Conservation (phyloP, 2,797 vertebrate species). For the Allobates femoralis region DNA sequence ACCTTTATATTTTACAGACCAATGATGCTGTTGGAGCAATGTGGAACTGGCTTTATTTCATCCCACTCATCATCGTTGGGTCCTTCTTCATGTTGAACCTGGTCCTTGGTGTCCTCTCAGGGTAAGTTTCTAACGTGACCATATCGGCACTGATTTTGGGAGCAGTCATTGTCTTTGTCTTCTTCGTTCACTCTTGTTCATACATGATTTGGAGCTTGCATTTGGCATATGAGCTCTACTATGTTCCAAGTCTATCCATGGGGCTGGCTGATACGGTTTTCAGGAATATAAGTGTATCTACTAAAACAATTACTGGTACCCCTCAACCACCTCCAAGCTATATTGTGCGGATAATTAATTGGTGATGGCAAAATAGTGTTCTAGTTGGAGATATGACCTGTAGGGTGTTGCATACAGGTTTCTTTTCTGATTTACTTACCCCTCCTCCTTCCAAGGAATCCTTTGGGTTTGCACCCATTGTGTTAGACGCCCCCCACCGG, state of each 20-base stretch:
- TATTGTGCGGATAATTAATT: no score
- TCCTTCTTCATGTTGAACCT: conserved; percentile 99
- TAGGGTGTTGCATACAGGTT: background rate
- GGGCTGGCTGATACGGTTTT: no score
- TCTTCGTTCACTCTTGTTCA: background rate
- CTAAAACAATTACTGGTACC: no score
- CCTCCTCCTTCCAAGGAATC: background rate
- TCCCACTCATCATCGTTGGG: conserved; percentile 97
- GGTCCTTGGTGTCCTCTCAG: conserved; percentile 91
- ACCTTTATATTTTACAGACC: conserved; percentile 74
- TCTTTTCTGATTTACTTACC: background rate
- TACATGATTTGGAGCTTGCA: background rate
- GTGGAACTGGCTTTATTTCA: conserved; percentile 99
- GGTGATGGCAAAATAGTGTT: no score
- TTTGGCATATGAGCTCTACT: background rate
- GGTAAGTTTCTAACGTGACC: conserved; percentile 72
- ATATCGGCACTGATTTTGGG: background rate
- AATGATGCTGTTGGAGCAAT: conserved; percentile 91
- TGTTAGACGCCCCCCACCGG: background rate
- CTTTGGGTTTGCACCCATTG: conserved; percentile 6
- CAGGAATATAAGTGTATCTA: no score
- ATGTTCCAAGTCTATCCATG: background rate
- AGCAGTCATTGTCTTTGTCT: background rate
- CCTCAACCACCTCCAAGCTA: no score
- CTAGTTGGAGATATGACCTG: background rate